A percentile compares a stretch with the other conserved stretches of the same genome.
Evolutionary conservation across 2,113 vertebrate genomes (phyloP).

Genomic region (Oncorhynchus masou): DNA sequence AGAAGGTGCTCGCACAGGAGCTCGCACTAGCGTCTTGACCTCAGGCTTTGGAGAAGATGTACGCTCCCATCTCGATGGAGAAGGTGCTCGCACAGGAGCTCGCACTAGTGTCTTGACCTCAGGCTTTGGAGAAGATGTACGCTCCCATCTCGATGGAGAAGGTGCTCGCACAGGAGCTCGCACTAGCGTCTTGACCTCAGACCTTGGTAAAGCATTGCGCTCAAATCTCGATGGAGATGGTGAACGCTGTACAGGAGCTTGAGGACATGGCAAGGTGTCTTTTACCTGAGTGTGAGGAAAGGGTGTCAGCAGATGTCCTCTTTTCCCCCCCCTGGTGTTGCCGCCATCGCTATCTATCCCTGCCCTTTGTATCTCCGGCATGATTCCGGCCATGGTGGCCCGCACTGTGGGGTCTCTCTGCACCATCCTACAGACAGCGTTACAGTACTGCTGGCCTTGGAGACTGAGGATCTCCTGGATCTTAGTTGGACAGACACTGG

Average conservation of each 20-base stretch:
- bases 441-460: slow-evolving; percentile 53
- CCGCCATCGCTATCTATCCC: not conserved
- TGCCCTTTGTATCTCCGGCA: slow-evolving; percentile 52
- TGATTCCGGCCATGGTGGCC: slow-evolving; percentile 53
- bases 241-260: not conserved
- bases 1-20: too few species aligned
- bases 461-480: slow-evolving; percentile 55
- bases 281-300: not conserved
- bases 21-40: not conserved
- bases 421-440: slow-evolving; percentile 64
- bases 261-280: not conserved
- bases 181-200: slow-evolving; percentile 4
- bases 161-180: not conserved
- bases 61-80: not conserved
- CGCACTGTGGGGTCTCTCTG: slow-evolving; percentile 40
- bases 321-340: not conserved
- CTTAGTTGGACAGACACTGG: slow-evolving; percentile 52
- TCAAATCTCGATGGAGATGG: slow-evolving; percentile 10
- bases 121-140: too few species aligned
- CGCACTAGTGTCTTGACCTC: not conserved
- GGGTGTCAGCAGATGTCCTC: not conserved
- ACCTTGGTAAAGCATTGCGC: rapidly evolving
- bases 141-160: not conserved
- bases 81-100: too few species aligned
- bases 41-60: not conserved